Evolutionary conservation across 1,140 invertebrate species (phyloP).

Genomic region (Caenorhabditis briggsae): DNA sequence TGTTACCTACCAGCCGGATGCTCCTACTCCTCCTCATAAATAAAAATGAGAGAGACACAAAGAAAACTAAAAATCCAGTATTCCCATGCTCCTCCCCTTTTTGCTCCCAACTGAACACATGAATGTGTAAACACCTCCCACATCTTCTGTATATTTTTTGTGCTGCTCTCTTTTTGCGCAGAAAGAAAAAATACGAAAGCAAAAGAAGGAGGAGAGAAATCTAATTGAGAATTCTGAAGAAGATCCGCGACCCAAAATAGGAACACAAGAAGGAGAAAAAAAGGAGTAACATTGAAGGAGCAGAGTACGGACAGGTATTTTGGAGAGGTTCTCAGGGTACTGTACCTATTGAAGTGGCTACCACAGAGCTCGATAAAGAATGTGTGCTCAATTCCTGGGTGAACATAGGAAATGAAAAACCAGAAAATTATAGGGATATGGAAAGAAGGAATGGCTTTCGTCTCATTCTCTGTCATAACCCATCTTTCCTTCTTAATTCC

Average conservation of each 20-base stretch:
- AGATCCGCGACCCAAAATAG: neutral
- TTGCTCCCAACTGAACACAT: slow-evolving; percentile 39
- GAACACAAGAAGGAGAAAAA: neutral
- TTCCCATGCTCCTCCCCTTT: neutral
- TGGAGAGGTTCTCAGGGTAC: too few species aligned
- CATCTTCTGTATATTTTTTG: slow-evolving; percentile 38
- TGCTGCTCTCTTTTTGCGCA: slow-evolving; percentile 6
- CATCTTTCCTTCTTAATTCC: slow-evolving; percentile 17
- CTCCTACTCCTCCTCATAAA: neutral
- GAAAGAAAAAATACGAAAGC: slow-evolving; percentile 1
- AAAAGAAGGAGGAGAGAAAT: neutral
- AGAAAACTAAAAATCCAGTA: neutral
- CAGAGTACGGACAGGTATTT: neutral
- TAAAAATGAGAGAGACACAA: neutral
- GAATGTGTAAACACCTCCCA: slow-evolving; percentile 36
- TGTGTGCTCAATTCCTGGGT: too few species aligned
- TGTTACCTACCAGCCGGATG: neutral
- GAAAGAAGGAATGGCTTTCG: neutral
- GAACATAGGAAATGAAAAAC: neutral
- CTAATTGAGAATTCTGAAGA: slow-evolving; percentile 43
- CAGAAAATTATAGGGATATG: neutral
- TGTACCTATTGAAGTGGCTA: too few species aligned
- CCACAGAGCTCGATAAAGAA: too few species aligned
- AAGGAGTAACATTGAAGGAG: neutral
- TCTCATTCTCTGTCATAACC: slow-evolving; percentile 7